Evolutionary conservation across 2,888 invertebrate genomes (phyloP), one percentile per base, ranked within the genome.

Genomic region (Volucella inflata): DNA sequence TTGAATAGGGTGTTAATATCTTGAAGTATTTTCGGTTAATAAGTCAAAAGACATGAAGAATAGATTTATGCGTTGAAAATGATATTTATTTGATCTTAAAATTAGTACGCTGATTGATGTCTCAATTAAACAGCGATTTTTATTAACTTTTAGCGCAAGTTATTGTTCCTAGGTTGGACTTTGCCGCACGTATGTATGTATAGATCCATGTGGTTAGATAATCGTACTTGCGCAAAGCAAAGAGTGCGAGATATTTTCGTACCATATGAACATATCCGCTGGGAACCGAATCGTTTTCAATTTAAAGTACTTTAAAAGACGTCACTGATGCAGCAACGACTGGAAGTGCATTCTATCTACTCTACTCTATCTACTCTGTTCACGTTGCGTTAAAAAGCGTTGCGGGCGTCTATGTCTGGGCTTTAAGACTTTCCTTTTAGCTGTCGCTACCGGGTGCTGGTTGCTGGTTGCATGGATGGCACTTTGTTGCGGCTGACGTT

Each of bases 101-200:
- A 83, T 83, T 72, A 79, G 83, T 79, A 44, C 57, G 57, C 57
- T 83, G 83, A 79, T 79, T 62, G 79, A 83, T 79, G 83, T 46
- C 74, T 83, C 74, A 79, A 83, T 83, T 83, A 83, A 79, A 57
- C 11, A 74, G 55, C 64, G 62, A 57, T 50, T 64, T 83, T 79
- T 72, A 83, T 83, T 72, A 68, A 67, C 55, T 72, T 78, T 71
- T 38, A 30, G 57, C 74, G 21, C 46, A 30, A 79, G 79, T 68
- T 83, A 79, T 74, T 83, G 74, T 83, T 79, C 48, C 51, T 10
- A n/a, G 10, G 65, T 36, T 46, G 46, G 42, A 50, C 50, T 51
- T 44, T 30, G 42, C 40, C 11, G n/a, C 8, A 48, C 40, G 8
- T 48, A 40, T 60, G 48, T 50, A 38, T 71, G 21, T 40, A 60